Evolutionary conservation across 1,140 invertebrate species (phyloP).

Genomic region (Trachelipus rathkii): DNA sequence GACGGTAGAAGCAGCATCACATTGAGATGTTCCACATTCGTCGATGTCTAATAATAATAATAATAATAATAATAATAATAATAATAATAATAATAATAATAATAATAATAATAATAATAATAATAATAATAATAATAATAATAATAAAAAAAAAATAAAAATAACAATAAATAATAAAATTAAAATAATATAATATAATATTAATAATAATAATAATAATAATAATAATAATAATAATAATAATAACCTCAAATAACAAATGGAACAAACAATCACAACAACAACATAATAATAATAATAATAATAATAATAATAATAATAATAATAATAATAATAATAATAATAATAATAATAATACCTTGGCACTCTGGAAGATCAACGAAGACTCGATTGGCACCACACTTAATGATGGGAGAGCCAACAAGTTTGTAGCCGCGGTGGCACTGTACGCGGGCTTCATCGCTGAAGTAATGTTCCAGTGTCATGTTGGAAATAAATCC

Average conservation of each 20-base stretch:
- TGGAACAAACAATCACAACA: background rate
- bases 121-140: conserved; percentile 46
- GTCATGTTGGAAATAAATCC: conserved; percentile 74
- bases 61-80: conserved; percentile 26
- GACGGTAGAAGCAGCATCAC: conserved; percentile 82
- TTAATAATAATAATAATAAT: conserved; percentile 41
- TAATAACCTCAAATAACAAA: too few relatives aligned
- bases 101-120: background rate
- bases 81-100: conserved; percentile 21
- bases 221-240: conserved; percentile 22
- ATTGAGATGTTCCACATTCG: conserved; percentile 79
- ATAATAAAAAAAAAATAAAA: background rate
- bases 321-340: conserved; percentile 8
- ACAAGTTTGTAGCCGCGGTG: conserved; percentile 79
- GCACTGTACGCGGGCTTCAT: conserved; percentile 88
- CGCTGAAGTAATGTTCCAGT: conserved; percentile 75
- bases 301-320: conserved; percentile 17
- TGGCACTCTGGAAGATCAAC: conserved; percentile 78
- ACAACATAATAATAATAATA: conserved; percentile 28
- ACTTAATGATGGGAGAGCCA: conserved; percentile 81
- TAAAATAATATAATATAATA: background rate
- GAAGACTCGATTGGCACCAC: conserved; percentile 78
- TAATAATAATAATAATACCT: conserved; percentile 51
- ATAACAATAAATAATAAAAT: conserved; percentile 20
- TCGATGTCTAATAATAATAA: conserved; percentile 67